Evolutionary conservation across 2,113 vertebrate species (phyloP), one percentile per base, ranked within the genome.

Genomic region (Eurypyga helias): DNA sequence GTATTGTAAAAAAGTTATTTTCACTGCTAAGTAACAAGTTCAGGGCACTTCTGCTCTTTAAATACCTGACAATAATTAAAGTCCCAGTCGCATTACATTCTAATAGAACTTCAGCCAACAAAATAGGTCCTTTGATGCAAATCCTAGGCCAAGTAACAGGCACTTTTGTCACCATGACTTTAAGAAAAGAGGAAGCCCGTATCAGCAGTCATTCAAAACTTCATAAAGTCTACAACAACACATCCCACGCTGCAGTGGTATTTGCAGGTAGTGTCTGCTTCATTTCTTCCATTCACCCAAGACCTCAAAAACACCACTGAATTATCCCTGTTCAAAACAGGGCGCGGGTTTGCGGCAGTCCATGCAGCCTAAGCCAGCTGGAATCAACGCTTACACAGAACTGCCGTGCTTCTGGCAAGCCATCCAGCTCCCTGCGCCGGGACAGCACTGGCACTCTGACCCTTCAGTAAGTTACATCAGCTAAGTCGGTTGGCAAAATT

Each of bases 201-300:
- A 38, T 18, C 8, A 51, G 23, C 18, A 36, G 51, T n/a, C 46
- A 71, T 25, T 58, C 38, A 46, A 61, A 29, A 51, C 34, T 45
- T 80, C 7, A 9, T 24, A 1, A 81, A 81, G 67, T 15, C 51
- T 33, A 61, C 58, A 34, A 41, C 49, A 70, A 26, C 19, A 70
- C 17, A 34, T 7, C 33, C 48, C 33, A 23, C 0, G 2, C 23
- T 20, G 8, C 24, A 57, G 1, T 26, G 34, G 19, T 28, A 48
- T 16, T 18, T 10, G 60, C 34, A 78, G 48, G 70, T 34, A 85
- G 28, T 2, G 1, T 0, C 1, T 1, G 7, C 12, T 60, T 36
- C 13, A 23, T 41, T 70, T 26, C 19, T 55, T 52, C 31, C 62
- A 65, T n/a, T 41, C 52, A 58, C 17, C 13, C 48, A 36, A 57